phyloP scores from a whole-genome alignment of 2,797 vertebrate species.

The Phrynocephalus guinanensis region DNA sequence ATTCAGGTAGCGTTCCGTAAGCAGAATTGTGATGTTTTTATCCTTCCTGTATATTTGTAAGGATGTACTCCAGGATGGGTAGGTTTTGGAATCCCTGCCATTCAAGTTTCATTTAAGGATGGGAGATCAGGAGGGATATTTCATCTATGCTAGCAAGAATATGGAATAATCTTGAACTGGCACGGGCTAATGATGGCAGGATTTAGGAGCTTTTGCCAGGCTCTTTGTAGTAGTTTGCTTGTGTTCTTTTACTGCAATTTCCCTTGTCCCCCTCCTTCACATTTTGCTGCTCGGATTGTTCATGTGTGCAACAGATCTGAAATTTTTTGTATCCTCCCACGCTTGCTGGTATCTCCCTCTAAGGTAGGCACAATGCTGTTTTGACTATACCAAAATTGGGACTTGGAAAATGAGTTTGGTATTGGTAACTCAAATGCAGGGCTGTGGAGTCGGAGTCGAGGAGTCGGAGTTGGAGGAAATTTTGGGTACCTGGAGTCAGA shows the following conservation, averaged over 20 bases:
- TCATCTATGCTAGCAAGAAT: too few relatives aligned
- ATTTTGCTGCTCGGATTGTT: background rate
- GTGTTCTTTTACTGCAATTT: background rate
- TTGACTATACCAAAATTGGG: too few relatives aligned
- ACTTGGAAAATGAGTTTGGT: background rate
- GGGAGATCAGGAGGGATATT: too few relatives aligned
- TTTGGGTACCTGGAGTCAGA: too few relatives aligned
- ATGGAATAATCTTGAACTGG: too few relatives aligned
- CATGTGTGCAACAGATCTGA: too few relatives aligned
- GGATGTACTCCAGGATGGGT: too few relatives aligned
- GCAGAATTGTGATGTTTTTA: background rate
- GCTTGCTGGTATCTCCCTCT: background rate
- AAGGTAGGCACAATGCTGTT: background rate
- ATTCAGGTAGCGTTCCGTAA: conserved; percentile 84
- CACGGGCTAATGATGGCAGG: background rate
- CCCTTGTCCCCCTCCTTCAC: background rate
- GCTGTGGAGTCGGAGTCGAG: too few relatives aligned
- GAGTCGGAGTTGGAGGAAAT: too few relatives aligned
- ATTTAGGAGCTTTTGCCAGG: background rate
- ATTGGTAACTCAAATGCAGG: background rate
- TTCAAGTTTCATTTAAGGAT: too few relatives aligned
- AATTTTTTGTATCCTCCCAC: background rate
- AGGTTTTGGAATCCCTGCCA: too few relatives aligned
- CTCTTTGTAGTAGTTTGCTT: background rate
- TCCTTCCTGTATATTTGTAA: too few relatives aligned